These are phyloP conservation scores for Ellobius talpinus DNA, from an alignment of 2,113 vertebrate genomes.

Conservation along the genomic window DNA sequence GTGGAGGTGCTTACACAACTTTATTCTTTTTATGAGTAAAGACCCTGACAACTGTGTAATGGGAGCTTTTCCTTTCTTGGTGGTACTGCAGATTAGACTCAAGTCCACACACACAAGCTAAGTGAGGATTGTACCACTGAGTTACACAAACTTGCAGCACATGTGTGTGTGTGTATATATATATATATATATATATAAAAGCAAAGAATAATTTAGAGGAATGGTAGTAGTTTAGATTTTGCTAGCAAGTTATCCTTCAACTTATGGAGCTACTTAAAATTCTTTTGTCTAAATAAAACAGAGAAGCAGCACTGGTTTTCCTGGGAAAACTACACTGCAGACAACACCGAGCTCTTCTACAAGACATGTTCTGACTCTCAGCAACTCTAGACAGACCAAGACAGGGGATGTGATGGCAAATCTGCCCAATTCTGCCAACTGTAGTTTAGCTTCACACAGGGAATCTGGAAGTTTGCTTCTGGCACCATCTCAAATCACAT, in stretches of 20 bases:
- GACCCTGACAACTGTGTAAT: not conserved
- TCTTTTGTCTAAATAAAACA: conserved; percentile 58
- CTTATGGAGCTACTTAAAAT: not conserved
- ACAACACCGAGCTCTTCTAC: not conserved
- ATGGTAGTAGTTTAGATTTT: not conserved
- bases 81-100: not conserved
- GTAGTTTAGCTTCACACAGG: not conserved
- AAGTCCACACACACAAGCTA: not conserved
- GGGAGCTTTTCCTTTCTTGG: not conserved
- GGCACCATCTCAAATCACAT: not conserved
- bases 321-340: not conserved
- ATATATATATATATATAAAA: too few relatives aligned
- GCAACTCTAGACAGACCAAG: not conserved
- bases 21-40: not conserved
- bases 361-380: not conserved
- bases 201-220: not conserved
- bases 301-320: not conserved
- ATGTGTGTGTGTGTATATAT: too few relatives aligned
- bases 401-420: not conserved
- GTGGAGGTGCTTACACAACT: not conserved
- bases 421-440: not conserved
- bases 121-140: not conserved
- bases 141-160: not conserved
- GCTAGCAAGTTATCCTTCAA: not conserved
- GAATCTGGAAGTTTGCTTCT: not conserved